Evolutionary conservation across 1,140 invertebrate genomes (phyloP), one percentile per base, ranked within the genome.

Genomic region (Trichonephila clavata): DNA sequence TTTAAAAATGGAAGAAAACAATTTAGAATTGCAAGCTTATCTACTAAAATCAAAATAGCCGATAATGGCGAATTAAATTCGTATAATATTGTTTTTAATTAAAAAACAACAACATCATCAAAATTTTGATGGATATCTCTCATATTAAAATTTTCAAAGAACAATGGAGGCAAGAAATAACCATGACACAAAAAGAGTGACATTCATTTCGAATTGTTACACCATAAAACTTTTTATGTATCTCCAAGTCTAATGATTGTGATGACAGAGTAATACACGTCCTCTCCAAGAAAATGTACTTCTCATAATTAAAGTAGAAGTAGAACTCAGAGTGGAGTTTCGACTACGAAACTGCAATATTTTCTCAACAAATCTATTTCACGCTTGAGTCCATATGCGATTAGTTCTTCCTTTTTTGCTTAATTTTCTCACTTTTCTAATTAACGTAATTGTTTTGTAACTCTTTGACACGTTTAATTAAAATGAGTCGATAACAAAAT

Each of bases 361-460:
- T 32, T 20, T 77, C 32, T 32, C 27, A 32, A 77, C 71, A 77
- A 77, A 77, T 77, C 71, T 20, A 39, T 77, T 77, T 77, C 32
- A 77, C 68, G 68, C 71, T 77, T 77, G 24, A 77, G 27, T 77
- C 27, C 32, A 77, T 77, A 77, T 39, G 27, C 27, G 16, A 77
- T 77, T 18, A 39, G 27, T 77, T 77, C 32, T 27, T 39, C 32
- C 32, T 5, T 77, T 77, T 50, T 50, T 77, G 32, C 27, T 39
- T 39, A 77, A 77, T 77, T 39, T 77, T 77, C 32, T 77, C 71
- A 77, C 71, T 27, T 77, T 77, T 39, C 32, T 77, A 77, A 77
- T 77, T 77, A 77, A 77, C 71, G 71, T 77, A 77, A 77, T 77
- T 77, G 32, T 77, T 77, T 77, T 77, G 24, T 77, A 32, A 77